phyloP scores from a whole-genome alignment of 2,797 vertebrate genomes.

The Gambusia yucatana region DNA sequence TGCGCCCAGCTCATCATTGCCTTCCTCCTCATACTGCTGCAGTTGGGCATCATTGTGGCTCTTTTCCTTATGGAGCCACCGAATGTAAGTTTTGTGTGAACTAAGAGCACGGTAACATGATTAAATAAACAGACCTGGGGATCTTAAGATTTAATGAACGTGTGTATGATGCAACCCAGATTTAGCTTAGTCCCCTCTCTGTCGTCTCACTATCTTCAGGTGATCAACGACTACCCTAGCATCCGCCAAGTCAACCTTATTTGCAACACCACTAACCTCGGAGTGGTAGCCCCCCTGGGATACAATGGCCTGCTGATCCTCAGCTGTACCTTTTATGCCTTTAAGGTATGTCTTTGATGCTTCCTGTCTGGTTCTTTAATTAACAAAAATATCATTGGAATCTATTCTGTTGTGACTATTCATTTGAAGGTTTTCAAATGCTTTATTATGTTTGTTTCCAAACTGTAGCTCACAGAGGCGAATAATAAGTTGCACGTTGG shows the following conservation, averaged over 20 bases:
- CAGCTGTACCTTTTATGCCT: constrained; percentile 98
- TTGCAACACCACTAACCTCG: constrained; percentile 95
- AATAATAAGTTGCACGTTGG: neutral
- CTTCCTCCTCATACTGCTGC: constrained; percentile 94
- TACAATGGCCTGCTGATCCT: constrained; percentile 96
- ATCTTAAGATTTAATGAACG: neutral
- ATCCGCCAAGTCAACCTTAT: constrained; percentile 96
- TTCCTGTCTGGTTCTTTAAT: neutral
- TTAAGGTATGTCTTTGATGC: constrained; percentile 81
- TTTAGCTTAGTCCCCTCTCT: neutral
- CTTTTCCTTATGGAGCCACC: constrained; percentile 97
- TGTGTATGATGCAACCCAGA: neutral
- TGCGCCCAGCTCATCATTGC: constrained; percentile 97
- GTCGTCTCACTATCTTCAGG: constrained; percentile 49
- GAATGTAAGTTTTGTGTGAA: constrained; percentile 70
- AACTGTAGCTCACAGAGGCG: neutral
- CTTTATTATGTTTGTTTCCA: neutral
- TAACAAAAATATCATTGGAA: neutral
- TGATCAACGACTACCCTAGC: constrained; percentile 95
- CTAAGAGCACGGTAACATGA: neutral
- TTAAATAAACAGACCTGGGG: neutral
- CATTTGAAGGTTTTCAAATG: neutral
- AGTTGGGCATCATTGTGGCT: constrained; percentile 94
- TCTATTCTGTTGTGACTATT: neutral
- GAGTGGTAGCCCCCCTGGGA: constrained; percentile 94